phyloP scores from a whole-genome alignment of 1,140 invertebrate species.

The Parapsyche elsis region DNA sequence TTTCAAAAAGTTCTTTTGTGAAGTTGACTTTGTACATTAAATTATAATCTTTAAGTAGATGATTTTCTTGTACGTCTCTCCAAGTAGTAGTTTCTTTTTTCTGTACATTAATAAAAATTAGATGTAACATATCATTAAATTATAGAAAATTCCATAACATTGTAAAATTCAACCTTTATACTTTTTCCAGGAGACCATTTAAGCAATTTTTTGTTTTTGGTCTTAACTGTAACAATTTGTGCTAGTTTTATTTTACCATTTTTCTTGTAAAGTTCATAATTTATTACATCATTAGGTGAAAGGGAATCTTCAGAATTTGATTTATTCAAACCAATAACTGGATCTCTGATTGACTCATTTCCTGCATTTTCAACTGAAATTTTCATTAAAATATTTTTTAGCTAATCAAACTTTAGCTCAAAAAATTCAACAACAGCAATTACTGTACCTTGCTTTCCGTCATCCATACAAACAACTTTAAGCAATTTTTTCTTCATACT shows the following conservation, averaged over 20 bases:
- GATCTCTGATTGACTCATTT: no score
- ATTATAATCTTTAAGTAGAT: conserved; percentile 72
- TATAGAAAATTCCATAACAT: background rate
- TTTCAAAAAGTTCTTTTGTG: conserved; percentile 73
- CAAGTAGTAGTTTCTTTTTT: background rate
- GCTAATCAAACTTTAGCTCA: background rate
- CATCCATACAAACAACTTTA: conserved; percentile 66
- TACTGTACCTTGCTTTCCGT: conserved; percentile 23
- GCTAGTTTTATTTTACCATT: background rate
- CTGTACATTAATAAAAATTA: conserved; percentile 1
- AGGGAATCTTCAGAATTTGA: background rate
- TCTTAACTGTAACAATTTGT: background rate
- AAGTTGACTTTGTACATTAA: conserved; percentile 76
- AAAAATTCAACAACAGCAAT: conserved; percentile 51
- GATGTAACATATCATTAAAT: no score
- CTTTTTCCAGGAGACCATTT: background rate
- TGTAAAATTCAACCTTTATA: background rate
- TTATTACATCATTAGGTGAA: background rate
- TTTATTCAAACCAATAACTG: background rate
- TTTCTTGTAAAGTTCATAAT: background rate
- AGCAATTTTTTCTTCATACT: conserved; percentile 77
- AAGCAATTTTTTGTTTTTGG: background rate
- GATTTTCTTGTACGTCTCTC: conserved; percentile 14
- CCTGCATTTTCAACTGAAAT: no score
- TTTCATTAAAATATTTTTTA: background rate